Percentiles rank a stretch among this genome's conserved stretches.
These are phyloP conservation scores for Itoplectis maculator DNA, from an alignment of 2,888 invertebrate genomes.

Conservation along the genomic window DNA sequence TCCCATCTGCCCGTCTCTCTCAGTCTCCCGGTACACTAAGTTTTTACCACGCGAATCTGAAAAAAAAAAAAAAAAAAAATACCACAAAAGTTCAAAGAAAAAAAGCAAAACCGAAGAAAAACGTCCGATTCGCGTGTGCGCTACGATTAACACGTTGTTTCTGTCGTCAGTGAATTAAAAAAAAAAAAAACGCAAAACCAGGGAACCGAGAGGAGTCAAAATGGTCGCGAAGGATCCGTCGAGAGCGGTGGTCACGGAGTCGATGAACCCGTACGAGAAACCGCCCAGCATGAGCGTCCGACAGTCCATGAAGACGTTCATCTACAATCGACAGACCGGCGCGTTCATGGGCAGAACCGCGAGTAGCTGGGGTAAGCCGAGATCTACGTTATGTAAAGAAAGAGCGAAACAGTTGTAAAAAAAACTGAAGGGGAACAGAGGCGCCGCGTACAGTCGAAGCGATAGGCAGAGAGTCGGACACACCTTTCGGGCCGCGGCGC, in stretches of 20 bases:
- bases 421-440: neutral
- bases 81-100: neutral
- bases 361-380: conserved; percentile 87
- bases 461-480: neutral
- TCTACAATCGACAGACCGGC: conserved; percentile 87
- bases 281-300: conserved; percentile 83
- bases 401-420: neutral
- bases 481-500: conserved; percentile 15
- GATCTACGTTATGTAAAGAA: conserved; percentile 11
- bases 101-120: neutral
- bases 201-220: conserved; percentile 70
- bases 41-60: conserved; percentile 15
- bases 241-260: conserved; percentile 82
- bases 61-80: conserved; percentile 9
- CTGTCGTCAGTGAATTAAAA: conserved; percentile 20
- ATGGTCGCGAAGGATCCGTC: conserved; percentile 86
- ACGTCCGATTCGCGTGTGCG: conserved; percentile 32
- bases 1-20: conserved; percentile 14
- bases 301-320: conserved; percentile 84
- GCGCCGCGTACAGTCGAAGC: neutral
- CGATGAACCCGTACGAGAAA: conserved; percentile 85
- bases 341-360: conserved; percentile 87
- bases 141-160: conserved; percentile 25
- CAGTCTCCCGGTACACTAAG: conserved; percentile 22
- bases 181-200: neutral